Evolutionary conservation across 2,888 invertebrate genomes (phyloP), one percentile per base, ranked within the genome.

Genomic region (Tenthredo notha): DNA sequence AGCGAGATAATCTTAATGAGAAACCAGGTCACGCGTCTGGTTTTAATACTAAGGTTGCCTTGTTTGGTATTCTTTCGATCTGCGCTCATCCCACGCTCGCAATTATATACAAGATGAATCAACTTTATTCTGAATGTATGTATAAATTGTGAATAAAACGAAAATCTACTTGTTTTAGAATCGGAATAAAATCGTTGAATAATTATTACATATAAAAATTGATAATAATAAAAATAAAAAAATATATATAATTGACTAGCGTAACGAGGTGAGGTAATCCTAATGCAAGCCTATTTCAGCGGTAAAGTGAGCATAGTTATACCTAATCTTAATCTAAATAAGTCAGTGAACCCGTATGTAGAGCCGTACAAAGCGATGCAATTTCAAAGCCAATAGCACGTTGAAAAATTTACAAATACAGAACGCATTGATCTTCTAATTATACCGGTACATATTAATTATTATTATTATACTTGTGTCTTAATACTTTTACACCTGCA

Each of bases 11-110:
- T 50, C 18, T 54, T n/a, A 54, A 54, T 54, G 29, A 50, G 67
- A 70, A 83, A 67, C 67, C 67, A 70, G 83, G 83, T 83, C 83
- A 83, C 47, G 67, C 83, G 43, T 65, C 83, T 83, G 65, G 40
- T 70, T 47, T 29, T 37, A 83, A 70, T 37, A 67, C 67, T 61
- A 40, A 61, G 40, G 47, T 47, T 47, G 67, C 83, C 83, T 67
- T 83, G 50, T 83, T 67, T 83, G 83, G 83, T 21, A n/a, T 21
- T 80, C 80, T 61, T 61, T 80, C 80, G 61, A 58, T 25, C 9
- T 77, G 2, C 47, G 47, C 47, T 77, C 80, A 37, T 80, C 80
- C 80, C 61, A 80, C 80, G 61, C 15, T 21, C 58, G 50, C 21
- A 21, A n/a, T n/a, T n/a, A 40, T 9, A 21, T 25, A 61, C 61